These are phyloP conservation scores for Troglohyphantes excavatus DNA, from an alignment of 2,888 invertebrate species.

Conservation along the genomic window DNA sequence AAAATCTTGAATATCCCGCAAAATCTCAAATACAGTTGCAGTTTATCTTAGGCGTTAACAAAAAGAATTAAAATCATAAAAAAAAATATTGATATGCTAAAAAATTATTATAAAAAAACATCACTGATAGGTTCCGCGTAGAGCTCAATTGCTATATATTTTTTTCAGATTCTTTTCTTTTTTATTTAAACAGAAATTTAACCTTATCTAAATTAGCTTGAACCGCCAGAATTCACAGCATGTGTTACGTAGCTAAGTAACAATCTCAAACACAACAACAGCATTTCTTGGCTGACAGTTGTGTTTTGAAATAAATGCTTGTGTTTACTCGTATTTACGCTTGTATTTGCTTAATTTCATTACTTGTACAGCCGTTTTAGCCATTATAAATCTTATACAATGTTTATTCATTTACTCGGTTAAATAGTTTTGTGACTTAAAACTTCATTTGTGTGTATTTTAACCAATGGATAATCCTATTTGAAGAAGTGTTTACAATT, in stretches of 20 bases:
- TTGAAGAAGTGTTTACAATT: too few relatives aligned
- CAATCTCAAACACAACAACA: conserved; percentile 38
- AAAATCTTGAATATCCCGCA: conserved; percentile 59
- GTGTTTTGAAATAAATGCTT: neutral
- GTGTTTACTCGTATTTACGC: neutral
- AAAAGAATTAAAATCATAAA: too few relatives aligned
- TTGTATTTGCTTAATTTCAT: too few relatives aligned
- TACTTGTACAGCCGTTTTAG: too few relatives aligned
- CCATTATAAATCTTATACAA: too few relatives aligned
- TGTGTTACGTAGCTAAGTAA: conserved; percentile 61
- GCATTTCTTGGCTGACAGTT: conserved; percentile 11
- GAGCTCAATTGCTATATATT: too few relatives aligned
- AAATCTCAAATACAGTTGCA: conserved; percentile 33
- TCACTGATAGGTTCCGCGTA: too few relatives aligned
- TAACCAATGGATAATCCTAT: neutral
- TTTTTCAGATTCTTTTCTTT: too few relatives aligned
- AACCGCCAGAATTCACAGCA: conserved; percentile 11
- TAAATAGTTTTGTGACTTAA: neutral
- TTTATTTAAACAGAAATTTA: too few relatives aligned
- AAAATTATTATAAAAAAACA: too few relatives aligned
- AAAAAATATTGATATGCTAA: too few relatives aligned
- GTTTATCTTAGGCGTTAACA: too few relatives aligned
- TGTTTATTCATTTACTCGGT: neutral
- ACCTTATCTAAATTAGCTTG: neutral
- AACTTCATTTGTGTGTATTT: neutral